Conservation (phyloP, 92 coral and sea anemone genomes). For the Epizoanthus fatuus region DNA sequence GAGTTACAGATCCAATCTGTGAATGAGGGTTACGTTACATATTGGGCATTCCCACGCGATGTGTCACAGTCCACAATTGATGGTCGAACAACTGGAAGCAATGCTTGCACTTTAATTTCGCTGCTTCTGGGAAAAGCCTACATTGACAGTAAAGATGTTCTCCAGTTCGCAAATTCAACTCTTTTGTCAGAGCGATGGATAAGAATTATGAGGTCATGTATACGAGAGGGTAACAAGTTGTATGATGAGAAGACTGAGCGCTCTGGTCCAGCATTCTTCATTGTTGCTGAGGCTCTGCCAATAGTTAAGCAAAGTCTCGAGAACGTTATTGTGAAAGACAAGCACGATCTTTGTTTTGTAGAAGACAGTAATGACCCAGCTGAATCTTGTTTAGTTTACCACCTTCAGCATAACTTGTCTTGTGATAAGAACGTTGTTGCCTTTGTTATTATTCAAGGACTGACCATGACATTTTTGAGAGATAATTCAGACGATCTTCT, state of each 20-base stretch:
- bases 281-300: constrained; percentile 40
- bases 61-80: constrained; percentile 55
- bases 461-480: constrained; percentile 26
- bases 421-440: constrained; percentile 29
- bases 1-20: constrained; percentile 11
- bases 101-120: constrained; percentile 60
- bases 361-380: constrained; percentile 5
- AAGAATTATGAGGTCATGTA: constrained; percentile 45
- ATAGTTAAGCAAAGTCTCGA: constrained; percentile 31
- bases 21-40: constrained; percentile 5
- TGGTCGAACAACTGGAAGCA: constrained; percentile 49
- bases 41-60: constrained; percentile 36
- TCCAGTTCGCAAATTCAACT: constrained; percentile 23
- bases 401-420: constrained; percentile 1
- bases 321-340: constrained; percentile 21
- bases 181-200: constrained; percentile 28
- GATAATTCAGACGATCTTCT: constrained; percentile 4
- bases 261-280: constrained; percentile 23
- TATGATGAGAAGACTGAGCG: constrained; percentile 37
- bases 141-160: constrained; percentile 28
- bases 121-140: constrained; percentile 60
- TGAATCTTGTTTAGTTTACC: constrained; percentile 24
- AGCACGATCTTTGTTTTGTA: constrained; percentile 37
- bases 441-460: constrained; percentile 28
- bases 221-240: constrained; percentile 53